Conservation (phyloP, 2,888 invertebrate species). For the Syrista parreyssii region DNA sequence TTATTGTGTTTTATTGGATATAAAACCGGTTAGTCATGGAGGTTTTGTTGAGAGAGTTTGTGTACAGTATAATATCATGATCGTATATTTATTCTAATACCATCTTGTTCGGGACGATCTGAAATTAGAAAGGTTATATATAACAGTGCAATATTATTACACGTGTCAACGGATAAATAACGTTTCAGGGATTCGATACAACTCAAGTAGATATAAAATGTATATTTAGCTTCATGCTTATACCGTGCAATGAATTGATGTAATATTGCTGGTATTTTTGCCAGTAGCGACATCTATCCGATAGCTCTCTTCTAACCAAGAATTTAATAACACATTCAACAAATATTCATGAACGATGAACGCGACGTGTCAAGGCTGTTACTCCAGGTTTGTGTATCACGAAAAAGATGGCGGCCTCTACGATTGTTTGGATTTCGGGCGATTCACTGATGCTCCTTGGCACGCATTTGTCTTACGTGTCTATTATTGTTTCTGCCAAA, state of each 20-base stretch:
- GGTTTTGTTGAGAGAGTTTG: background rate
- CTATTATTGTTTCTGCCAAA: background rate
- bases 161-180: background rate
- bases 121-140: background rate
- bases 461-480: background rate
- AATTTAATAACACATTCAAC: background rate
- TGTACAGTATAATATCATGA: background rate
- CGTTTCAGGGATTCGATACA: background rate
- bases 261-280: background rate
- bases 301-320: background rate
- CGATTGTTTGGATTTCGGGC: background rate
- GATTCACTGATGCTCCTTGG: background rate
- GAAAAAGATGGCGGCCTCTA: background rate
- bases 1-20: background rate
- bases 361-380: background rate
- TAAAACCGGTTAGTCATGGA: background rate
- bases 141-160: background rate
- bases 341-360: background rate
- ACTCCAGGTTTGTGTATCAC: background rate
- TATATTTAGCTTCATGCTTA: background rate
- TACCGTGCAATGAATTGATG: background rate
- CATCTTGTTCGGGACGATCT: background rate
- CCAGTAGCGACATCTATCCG: background rate
- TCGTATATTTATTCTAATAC: background rate
- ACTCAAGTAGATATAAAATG: background rate